phyloP scores from a whole-genome alignment of 2,888 invertebrate genomes.

The Coenonympha glycerion region DNA sequence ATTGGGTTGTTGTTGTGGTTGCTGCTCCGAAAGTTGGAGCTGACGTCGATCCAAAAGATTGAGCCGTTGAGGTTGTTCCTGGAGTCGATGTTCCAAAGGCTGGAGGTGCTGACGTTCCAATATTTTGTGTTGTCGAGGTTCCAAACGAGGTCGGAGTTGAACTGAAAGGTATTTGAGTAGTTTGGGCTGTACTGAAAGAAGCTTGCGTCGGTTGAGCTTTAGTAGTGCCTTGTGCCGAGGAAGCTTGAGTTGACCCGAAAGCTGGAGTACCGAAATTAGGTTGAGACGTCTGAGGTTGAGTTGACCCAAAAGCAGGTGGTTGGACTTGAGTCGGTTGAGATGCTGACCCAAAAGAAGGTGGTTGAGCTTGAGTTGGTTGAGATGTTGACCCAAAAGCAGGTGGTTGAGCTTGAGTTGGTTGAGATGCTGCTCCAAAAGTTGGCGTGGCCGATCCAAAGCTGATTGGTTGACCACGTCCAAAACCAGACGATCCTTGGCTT shows the following conservation, averaged over 20 bases:
- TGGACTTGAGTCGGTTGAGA: slow-evolving; percentile 26
- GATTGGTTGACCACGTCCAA: slow-evolving; percentile 8
- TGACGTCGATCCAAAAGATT: not conserved
- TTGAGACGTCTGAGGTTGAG: slow-evolving; percentile 20
- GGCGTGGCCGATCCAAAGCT: slow-evolving; percentile 17
- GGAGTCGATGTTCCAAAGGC: not conserved
- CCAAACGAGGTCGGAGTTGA: slow-evolving; percentile 5
- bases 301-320: slow-evolving; percentile 18
- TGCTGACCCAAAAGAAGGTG: slow-evolving; percentile 8
- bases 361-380: slow-evolving; percentile 18
- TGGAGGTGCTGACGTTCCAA: slow-evolving; percentile 1
- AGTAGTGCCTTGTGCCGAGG: slow-evolving; percentile 25
- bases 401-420: slow-evolving; percentile 23
- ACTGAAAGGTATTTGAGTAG: slow-evolving; percentile 24
- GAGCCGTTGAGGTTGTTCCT: not conserved
- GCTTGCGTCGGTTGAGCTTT: slow-evolving; percentile 23
- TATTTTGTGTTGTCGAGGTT: not conserved
- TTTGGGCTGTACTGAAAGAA: slow-evolving; percentile 16
- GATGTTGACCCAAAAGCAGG: slow-evolving; percentile 8
- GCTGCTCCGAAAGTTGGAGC: slow-evolving; percentile 4
- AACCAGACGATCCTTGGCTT: slow-evolving; percentile 20
- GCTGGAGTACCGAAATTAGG: slow-evolving; percentile 14
- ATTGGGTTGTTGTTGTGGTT: slow-evolving; percentile 25
- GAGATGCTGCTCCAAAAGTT: slow-evolving; percentile 20
- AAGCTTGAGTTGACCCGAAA: slow-evolving; percentile 26